phyloP scores from a whole-genome alignment of 2,888 invertebrate species.

The Eurytoma adleriae region DNA sequence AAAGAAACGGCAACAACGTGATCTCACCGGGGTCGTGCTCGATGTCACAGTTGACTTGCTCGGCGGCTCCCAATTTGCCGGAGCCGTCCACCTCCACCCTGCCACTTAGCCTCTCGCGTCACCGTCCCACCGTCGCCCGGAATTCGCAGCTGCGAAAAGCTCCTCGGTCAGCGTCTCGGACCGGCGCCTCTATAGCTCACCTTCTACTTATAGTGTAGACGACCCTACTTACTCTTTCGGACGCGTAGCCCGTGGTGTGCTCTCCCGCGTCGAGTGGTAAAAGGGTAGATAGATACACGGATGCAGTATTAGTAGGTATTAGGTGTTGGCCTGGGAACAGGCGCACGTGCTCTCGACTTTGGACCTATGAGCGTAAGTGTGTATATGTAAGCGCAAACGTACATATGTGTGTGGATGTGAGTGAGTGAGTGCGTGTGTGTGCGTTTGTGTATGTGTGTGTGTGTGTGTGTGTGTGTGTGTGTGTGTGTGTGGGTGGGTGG shows the following conservation, averaged over 20 bases:
- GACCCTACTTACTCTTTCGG: constrained; percentile 68
- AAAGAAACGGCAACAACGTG: not conserved
- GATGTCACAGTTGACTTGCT: not conserved
- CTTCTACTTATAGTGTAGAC: constrained; percentile 56
- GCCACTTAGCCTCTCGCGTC: not conserved
- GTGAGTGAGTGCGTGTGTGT: too few species aligned
- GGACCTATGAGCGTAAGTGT: not conserved
- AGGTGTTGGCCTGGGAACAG: constrained; percentile 75
- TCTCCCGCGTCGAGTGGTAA: constrained; percentile 73
- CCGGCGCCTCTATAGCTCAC: not conserved
- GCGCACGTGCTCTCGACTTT: constrained; percentile 72
- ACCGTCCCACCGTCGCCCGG: not conserved
- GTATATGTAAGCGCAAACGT: too few species aligned
- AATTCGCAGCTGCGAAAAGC: not conserved
- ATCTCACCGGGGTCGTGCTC: not conserved
- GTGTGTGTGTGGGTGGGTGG: too few species aligned
- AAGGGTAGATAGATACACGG: constrained; percentile 75
- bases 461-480: too few species aligned
- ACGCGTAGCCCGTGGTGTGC: constrained; percentile 63
- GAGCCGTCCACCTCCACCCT: not conserved
- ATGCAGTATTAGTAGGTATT: constrained; percentile 74
- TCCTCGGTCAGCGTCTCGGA: not conserved
- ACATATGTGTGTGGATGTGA: too few species aligned
- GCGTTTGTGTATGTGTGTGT: too few species aligned
- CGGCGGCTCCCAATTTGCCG: not conserved